Conservation (phyloP, 2,113 vertebrate species). For the Corvus hawaiiensis region DNA sequence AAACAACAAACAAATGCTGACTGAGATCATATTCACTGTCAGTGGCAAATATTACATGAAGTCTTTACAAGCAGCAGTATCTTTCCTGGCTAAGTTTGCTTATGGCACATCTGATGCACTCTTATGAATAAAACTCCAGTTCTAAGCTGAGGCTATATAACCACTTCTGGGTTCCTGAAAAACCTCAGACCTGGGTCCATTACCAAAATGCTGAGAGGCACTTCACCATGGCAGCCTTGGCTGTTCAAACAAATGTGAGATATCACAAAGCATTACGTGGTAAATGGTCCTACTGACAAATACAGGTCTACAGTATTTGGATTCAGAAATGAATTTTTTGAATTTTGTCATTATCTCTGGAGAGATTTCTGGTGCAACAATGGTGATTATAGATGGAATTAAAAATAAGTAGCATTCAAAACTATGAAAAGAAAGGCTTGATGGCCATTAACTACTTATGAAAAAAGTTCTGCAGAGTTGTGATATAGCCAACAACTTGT, state of each 20-base stretch:
- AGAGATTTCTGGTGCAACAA: slow-evolving; percentile 4
- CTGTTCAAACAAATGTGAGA: not conserved
- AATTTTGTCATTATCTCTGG: slow-evolving; percentile 15
- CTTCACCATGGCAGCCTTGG: not conserved
- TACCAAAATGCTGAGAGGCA: not conserved
- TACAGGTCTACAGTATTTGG: not conserved
- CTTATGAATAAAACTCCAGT: not conserved
- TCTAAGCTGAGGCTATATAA: accelerated
- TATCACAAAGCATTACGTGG: not conserved
- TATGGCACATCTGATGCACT: not conserved
- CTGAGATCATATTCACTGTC: not conserved
- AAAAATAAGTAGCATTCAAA: slow-evolving; percentile 41
- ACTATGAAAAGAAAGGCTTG: slow-evolving; percentile 42
- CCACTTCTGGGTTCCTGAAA: not conserved
- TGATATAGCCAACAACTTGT: slow-evolving; percentile 53
- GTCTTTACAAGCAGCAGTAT: not conserved
- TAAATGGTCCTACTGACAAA: not conserved
- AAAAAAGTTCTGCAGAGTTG: slow-evolving; percentile 56
- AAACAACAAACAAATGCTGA: not conserved
- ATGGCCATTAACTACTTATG: slow-evolving; percentile 62
- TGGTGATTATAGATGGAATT: slow-evolving; percentile 24
- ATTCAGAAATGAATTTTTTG: slow-evolving; percentile 29
- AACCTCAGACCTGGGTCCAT: not conserved
- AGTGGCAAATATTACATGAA: not conserved
- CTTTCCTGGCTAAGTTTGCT: not conserved